Evolutionary conservation across 2,888 invertebrate species (phyloP), one percentile per base, ranked within the genome.

Genomic region (Lacanobia oleracea): DNA sequence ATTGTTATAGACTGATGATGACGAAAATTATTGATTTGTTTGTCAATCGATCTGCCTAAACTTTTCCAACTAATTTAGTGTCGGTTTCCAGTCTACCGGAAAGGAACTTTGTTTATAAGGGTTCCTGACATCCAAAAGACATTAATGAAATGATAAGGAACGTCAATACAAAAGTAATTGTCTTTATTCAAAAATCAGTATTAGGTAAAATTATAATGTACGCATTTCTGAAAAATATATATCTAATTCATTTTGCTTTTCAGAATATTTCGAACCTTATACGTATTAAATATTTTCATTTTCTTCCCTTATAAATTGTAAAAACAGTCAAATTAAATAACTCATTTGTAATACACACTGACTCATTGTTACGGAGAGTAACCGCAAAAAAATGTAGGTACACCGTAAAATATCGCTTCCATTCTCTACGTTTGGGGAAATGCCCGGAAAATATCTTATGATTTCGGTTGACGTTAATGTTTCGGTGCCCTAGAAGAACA

Each of bases 401-500:
- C 21, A 43, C 12, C 16, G 43, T 73, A 54, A 67, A 80, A 67
- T 67, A 77, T 64, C 9, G 14, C 37, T 16, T 21, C 53, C 45
- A 59, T 53, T 61, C 67, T 45, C 37, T 57, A 45, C 43, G 51
- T 66, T 72, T 18, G 53, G 43, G 40, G 53, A 66, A 79, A 66
- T 43, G 18, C 21, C 16, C 53, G 16, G 21, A 59, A 73, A 79
- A 79, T 72, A 79, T 63, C 51, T 67, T 37, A 67, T 79, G 43
- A 73, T 80, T 79, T 67, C 12, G 37, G 48, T 59, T 45, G 61
- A 57, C 65, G 45, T 62, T 56, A 65, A 78, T 64, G 54, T 54
- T 76, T 72, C 21, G n/a, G 40, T n/a, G 16, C 40, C 40, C 48
- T 21, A 59, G 27, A 50, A 59, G 27, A 54, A 75, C 33, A 48